Percentiles rank a stretch among this genome's conserved stretches.
Evolutionary conservation across 2,797 vertebrate genomes (phyloP).

Genomic region (Lepus oiostolus): DNA sequence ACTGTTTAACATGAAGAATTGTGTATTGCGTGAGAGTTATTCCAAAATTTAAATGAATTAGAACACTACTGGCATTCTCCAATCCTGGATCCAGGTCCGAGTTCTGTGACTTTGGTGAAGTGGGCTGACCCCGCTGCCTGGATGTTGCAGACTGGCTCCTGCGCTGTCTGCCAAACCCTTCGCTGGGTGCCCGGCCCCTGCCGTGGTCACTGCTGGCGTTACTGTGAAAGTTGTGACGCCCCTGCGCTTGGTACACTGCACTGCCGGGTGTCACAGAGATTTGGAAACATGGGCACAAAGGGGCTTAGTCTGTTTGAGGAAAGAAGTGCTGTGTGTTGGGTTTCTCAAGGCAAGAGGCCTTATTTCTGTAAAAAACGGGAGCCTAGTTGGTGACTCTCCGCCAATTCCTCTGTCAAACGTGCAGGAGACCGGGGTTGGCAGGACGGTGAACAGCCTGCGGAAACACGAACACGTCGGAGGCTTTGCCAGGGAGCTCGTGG

Average conservation of each 20-base stretch:
- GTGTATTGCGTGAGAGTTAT: background rate
- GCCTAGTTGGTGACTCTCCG: background rate
- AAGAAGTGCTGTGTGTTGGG: background rate
- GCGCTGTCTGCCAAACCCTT: background rate
- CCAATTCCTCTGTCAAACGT: slow-evolving; percentile 72
- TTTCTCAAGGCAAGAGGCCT: background rate
- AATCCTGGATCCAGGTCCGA: slow-evolving; percentile 13
- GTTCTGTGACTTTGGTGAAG: background rate
- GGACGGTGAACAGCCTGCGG: slow-evolving; percentile 96
- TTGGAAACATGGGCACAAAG: slow-evolving; percentile 35
- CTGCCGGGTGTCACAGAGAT: slow-evolving; percentile 48
- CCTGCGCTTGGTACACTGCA: background rate
- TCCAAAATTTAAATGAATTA: slow-evolving; percentile 40
- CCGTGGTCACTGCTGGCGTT: background rate
- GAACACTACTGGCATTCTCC: slow-evolving; percentile 2
- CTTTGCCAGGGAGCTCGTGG: slow-evolving; percentile 94
- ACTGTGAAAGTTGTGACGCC: background rate
- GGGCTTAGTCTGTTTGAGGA: background rate
- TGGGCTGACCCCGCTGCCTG: background rate
- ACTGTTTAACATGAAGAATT: background rate
- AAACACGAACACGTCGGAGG: slow-evolving; percentile 95
- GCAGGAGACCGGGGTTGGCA: slow-evolving; percentile 98
- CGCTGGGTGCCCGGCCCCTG: background rate
- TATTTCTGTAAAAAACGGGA: slow-evolving; percentile 42
- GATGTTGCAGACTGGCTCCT: background rate